A percentile compares a stretch with the other conserved stretches of the same genome.
These are phyloP conservation scores for Tetrao urogallus DNA, from an alignment of 2,113 vertebrate species.

Conservation along the genomic window DNA sequence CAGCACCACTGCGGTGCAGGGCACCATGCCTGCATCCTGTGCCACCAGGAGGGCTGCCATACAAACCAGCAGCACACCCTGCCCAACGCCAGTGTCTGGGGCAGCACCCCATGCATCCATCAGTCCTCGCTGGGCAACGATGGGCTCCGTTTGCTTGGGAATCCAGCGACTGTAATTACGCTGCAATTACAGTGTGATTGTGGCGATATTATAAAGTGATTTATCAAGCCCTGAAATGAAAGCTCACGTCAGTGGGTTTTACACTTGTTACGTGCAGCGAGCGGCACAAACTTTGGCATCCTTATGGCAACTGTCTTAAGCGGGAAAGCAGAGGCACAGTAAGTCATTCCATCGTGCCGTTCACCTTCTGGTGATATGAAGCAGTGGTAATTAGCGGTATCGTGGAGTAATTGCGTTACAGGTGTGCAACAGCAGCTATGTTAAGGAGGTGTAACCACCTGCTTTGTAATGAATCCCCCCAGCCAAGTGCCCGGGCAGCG, in stretches of 20 bases:
- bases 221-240: constrained; percentile 8
- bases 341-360: constrained; percentile 46
- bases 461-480: constrained; percentile 13
- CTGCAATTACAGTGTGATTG: not conserved
- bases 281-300: not conserved
- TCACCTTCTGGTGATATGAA: constrained; percentile 59
- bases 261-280: not conserved
- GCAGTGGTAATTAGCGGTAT: constrained; percentile 55
- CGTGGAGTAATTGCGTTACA: constrained; percentile 56
- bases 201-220: not conserved
- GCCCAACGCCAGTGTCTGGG: too few relatives aligned
- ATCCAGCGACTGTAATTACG: not conserved
- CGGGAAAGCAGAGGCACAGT: constrained; percentile 9
- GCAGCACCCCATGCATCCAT: too few relatives aligned
- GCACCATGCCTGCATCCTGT: too few relatives aligned
- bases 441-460: not conserved
- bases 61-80: too few relatives aligned
- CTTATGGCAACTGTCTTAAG: not conserved
- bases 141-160: not conserved
- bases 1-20: too few relatives aligned
- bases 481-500: not conserved
- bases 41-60: too few relatives aligned
- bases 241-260: not conserved
- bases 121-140: not conserved
- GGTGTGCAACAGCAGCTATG: constrained; percentile 30